Evolutionary conservation across 2,797 vertebrate species (phyloP).

Genomic region (Rhincodon typus): DNA sequence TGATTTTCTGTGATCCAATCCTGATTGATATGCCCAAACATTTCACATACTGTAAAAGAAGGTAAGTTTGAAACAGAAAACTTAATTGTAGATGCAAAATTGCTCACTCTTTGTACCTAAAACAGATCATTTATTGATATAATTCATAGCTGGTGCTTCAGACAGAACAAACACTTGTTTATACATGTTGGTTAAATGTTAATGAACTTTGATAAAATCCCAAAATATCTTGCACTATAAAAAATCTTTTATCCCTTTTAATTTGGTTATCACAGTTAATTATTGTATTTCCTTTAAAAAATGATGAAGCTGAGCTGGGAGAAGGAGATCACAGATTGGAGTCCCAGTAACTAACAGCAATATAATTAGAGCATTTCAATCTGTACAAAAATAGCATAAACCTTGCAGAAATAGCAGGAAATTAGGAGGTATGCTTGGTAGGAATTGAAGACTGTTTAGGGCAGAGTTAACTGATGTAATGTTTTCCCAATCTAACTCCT

Average conservation of each 20-base stretch:
- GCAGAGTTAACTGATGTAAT: neutral
- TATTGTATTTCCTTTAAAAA: neutral
- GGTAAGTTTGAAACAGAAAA: neutral
- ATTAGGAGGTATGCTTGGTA: neutral
- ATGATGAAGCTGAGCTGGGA: neutral
- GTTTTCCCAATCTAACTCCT: neutral
- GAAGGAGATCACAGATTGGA: neutral
- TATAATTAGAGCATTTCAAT: neutral
- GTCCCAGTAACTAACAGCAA: neutral
- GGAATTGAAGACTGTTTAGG: neutral
- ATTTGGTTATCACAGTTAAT: neutral
- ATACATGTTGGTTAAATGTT: neutral
- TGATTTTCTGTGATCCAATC: neutral
- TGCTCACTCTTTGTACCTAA: neutral
- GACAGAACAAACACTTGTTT: neutral
- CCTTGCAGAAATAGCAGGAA: neutral
- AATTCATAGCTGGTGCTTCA: neutral
- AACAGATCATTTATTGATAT: neutral
- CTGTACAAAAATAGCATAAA: neutral
- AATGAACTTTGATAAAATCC: neutral
- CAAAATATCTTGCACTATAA: neutral
- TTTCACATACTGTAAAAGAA: neutral
- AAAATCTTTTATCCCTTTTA: neutral
- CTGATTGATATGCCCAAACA: neutral
- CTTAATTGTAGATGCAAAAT: neutral